These are phyloP conservation scores for Drosophila leontia DNA, from an alignment of 1,140 invertebrate species.

Conservation along the genomic window DNA sequence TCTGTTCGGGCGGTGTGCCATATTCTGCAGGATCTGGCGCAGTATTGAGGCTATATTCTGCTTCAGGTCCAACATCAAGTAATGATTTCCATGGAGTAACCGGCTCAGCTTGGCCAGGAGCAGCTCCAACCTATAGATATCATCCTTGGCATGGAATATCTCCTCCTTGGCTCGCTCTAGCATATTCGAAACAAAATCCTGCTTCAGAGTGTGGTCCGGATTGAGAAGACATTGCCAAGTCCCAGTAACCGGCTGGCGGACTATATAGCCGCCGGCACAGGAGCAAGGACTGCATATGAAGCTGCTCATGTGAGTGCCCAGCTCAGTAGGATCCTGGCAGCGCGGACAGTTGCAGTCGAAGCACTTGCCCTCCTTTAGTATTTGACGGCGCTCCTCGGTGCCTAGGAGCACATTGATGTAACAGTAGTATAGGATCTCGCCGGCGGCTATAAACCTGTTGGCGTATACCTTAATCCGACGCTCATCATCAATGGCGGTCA, in stretches of 20 bases:
- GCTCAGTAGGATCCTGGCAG: conserved; percentile 89
- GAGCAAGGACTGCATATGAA: conserved; percentile 87
- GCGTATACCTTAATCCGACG: conserved; percentile 88
- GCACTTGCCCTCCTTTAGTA: conserved; percentile 89
- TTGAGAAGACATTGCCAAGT: conserved; percentile 70
- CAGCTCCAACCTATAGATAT: conserved; percentile 85
- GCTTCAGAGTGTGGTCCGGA: conserved; percentile 56
- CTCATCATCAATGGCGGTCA: conserved; percentile 88
- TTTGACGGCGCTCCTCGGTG: conserved; percentile 87
- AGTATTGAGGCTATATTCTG: conserved; percentile 88
- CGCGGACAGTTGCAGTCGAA: conserved; percentile 89
- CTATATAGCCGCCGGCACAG: conserved; percentile 51
- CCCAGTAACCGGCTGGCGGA: conserved; percentile 41
- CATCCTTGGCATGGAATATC: conserved; percentile 81
- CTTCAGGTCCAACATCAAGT: conserved; percentile 88
- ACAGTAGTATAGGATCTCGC: conserved; percentile 89
- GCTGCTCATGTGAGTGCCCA: conserved; percentile 89
- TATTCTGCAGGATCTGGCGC: conserved; percentile 86
- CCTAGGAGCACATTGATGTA: conserved; percentile 91
- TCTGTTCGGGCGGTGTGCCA: conserved; percentile 86
- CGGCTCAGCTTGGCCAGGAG: conserved; percentile 87
- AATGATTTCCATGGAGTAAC: conserved; percentile 88
- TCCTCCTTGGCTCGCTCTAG: conserved; percentile 85
- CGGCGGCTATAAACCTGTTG: conserved; percentile 87
- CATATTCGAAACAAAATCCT: conserved; percentile 64